Percentiles rank a stretch among this genome's conserved stretches.
These are phyloP conservation scores for Atrichornis clamosus DNA, from an alignment of 2,113 vertebrate species.

Conservation along the genomic window DNA sequence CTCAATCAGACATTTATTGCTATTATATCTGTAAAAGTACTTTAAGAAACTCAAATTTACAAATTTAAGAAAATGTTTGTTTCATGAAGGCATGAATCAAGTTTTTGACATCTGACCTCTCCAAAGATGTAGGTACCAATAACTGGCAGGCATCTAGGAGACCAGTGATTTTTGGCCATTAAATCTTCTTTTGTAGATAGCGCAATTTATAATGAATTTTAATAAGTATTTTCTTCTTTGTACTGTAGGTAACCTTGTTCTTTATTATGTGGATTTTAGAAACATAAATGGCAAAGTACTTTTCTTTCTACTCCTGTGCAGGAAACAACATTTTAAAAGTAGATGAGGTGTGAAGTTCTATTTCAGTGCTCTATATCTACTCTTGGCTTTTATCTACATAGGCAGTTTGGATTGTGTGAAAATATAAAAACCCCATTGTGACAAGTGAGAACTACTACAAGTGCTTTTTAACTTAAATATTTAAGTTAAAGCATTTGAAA, in stretches of 20 bases:
- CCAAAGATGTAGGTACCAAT: neutral
- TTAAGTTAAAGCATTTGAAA: slow-evolving; percentile 33
- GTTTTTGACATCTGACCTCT: neutral
- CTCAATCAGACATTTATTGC: neutral
- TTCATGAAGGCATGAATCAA: neutral
- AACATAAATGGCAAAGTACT: neutral
- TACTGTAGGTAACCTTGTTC: neutral
- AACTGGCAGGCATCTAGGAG: neutral
- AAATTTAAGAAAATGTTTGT: too few relatives aligned
- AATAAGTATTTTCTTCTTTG: neutral
- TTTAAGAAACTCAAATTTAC: neutral
- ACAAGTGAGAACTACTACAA: slow-evolving; percentile 29
- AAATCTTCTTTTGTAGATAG: neutral
- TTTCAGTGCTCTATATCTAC: neutral
- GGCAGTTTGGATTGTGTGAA: slow-evolving; percentile 25
- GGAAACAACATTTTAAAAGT: slow-evolving; percentile 36
- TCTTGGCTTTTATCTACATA: neutral
- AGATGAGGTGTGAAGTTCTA: slow-evolving; percentile 28
- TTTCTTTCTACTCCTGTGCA: neutral
- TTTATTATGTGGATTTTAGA: neutral
- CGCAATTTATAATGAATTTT: neutral
- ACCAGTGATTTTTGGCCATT: neutral
- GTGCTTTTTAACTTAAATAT: slow-evolving; percentile 47
- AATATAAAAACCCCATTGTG: slow-evolving; percentile 7
- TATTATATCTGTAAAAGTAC: neutral